These are phyloP conservation scores for Eupithecia vulgata DNA, from an alignment of 2,888 invertebrate species.

Conservation along the genomic window DNA sequence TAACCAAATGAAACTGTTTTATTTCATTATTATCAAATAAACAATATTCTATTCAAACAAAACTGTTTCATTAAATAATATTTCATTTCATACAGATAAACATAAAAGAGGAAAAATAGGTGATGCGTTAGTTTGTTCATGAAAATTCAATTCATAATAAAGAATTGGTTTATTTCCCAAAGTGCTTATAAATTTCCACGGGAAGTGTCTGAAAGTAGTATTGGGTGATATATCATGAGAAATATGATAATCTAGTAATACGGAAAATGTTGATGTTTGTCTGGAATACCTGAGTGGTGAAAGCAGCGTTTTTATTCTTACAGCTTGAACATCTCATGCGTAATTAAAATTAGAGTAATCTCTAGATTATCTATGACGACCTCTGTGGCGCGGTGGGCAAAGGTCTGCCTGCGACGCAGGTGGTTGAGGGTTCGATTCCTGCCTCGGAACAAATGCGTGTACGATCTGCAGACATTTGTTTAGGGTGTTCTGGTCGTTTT, in stretches of 20 bases:
- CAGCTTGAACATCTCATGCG: background rate
- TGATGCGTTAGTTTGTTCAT: slow-evolving; percentile 39
- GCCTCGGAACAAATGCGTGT: too few species aligned
- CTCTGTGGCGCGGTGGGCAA: too few species aligned
- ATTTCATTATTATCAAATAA: background rate
- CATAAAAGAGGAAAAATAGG: slow-evolving; percentile 2
- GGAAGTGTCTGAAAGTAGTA: slow-evolving; percentile 57
- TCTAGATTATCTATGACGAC: background rate
- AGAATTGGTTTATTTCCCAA: slow-evolving; percentile 45
- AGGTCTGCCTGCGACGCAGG: too few species aligned
- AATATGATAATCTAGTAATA: slow-evolving; percentile 69
- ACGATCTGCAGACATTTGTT: too few species aligned
- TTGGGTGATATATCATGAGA: slow-evolving; percentile 58
- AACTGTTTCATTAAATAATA: background rate
- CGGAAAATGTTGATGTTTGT: slow-evolving; percentile 67
- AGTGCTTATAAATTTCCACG: slow-evolving; percentile 60
- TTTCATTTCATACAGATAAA: background rate
- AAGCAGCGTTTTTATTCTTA: background rate
- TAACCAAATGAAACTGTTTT: background rate
- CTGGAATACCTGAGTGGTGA: background rate
- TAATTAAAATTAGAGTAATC: background rate
- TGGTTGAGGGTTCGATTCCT: too few species aligned
- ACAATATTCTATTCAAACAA: background rate
- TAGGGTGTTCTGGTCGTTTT: too few species aligned
- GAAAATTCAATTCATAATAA: slow-evolving; percentile 57